Evolutionary conservation across 2,888 invertebrate species (phyloP).

Genomic region (Zele albiditarsus): DNA sequence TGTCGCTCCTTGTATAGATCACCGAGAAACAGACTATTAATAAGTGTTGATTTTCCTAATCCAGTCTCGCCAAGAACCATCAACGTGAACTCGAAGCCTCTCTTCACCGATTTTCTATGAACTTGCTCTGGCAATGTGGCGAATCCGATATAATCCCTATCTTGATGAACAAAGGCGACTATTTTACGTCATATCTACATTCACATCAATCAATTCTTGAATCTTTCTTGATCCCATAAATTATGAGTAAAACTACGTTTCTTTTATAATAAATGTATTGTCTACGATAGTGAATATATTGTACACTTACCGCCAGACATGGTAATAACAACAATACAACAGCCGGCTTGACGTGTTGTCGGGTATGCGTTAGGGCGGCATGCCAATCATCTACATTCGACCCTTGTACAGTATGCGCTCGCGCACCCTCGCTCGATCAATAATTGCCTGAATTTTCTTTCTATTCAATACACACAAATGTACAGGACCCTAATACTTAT

Average conservation of each 20-base stretch:
- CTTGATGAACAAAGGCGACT: constrained; percentile 56
- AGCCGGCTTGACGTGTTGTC: constrained; percentile 46
- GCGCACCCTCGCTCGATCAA: constrained; percentile 39
- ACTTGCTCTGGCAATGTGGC: constrained; percentile 97
- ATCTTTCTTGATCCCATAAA: neutral
- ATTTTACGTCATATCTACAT: neutral
- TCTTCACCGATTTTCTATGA: constrained; percentile 95
- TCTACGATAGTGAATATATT: neutral
- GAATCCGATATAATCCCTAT: constrained; percentile 87
- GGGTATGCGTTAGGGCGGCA: constrained; percentile 45
- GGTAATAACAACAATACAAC: constrained; percentile 56
- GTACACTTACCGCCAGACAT: constrained; percentile 66
- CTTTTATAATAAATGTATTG: neutral
- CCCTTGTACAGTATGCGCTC: constrained; percentile 28
- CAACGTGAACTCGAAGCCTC: constrained; percentile 96
- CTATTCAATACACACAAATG: neutral
- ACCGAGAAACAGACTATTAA: constrained; percentile 94
- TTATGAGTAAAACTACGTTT: neutral
- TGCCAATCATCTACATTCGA: constrained; percentile 21
- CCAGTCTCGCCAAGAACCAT: constrained; percentile 98
- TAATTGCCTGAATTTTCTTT: constrained; percentile 5
- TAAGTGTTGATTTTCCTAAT: constrained; percentile 94
- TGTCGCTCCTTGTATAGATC: constrained; percentile 92
- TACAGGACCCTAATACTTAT: too few relatives aligned
- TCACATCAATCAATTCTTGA: neutral